Percentiles rank a stretch among this genome's conserved stretches.
These are phyloP conservation scores for Dolichallabes microphthalmus DNA, from an alignment of 2,113 vertebrate genomes.

Conservation along the genomic window DNA sequence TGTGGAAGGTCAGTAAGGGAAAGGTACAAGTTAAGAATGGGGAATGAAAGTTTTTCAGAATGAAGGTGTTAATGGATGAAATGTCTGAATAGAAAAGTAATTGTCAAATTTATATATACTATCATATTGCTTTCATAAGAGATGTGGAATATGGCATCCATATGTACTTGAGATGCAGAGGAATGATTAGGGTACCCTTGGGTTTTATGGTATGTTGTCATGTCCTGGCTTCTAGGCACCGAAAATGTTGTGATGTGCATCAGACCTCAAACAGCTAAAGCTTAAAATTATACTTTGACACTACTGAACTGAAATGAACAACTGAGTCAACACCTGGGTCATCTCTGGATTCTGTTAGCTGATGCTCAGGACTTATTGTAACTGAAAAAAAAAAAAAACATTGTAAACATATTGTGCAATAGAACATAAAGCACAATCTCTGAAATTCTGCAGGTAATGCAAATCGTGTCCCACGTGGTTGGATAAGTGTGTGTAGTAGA, in stretches of 20 bases:
- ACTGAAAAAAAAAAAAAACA: no score
- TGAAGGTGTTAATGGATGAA: not conserved
- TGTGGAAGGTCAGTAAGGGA: not conserved
- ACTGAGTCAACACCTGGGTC: not conserved
- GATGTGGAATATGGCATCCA: not conserved
- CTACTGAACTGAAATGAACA: not conserved
- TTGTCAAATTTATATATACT: not conserved
- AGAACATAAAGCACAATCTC: not conserved
- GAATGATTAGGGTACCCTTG: slow-evolving; percentile 15
- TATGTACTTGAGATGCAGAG: slow-evolving; percentile 21
- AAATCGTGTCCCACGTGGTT: not conserved
- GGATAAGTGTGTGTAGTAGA: not conserved
- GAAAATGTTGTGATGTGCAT: not conserved
- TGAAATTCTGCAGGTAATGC: not conserved
- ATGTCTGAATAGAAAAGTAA: slow-evolving; percentile 2
- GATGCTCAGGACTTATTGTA: not conserved
- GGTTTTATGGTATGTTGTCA: not conserved
- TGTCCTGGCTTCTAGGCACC: not conserved
- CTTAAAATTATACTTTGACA: not conserved
- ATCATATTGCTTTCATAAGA: not conserved
- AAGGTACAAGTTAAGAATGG: slow-evolving; percentile 16
- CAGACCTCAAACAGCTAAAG: not conserved
- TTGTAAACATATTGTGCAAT: no score
- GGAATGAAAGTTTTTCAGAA: slow-evolving; percentile 13
- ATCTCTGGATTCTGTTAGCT: not conserved